A percentile compares a stretch with the other conserved stretches of the same genome.
phyloP scores from a whole-genome alignment of 2,797 vertebrate genomes.

The Crotalus adamanteus region DNA sequence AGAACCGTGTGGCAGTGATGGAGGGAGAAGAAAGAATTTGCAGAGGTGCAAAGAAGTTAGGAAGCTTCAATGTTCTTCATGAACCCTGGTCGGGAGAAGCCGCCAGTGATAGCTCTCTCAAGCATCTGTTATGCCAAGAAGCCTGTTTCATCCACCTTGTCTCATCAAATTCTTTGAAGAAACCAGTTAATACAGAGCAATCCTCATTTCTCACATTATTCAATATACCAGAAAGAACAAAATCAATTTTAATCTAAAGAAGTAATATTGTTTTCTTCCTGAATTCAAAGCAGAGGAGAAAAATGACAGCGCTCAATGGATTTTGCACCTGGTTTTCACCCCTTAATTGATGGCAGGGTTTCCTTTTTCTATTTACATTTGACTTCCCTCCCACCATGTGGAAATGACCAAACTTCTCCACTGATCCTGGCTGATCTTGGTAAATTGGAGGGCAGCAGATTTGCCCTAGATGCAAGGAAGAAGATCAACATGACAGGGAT shows the following conservation, averaged over 20 bases:
- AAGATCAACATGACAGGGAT: background rate
- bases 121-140: background rate
- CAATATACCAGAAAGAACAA: background rate
- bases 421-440: background rate
- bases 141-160: background rate
- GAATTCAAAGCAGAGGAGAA: background rate
- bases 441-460: background rate
- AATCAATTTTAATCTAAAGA: background rate
- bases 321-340: background rate
- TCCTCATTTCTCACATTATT: background rate
- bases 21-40: constrained; percentile 27
- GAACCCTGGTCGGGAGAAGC: background rate
- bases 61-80: background rate
- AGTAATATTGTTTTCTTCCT: background rate
- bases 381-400: background rate
- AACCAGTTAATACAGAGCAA: background rate
- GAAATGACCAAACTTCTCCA: background rate
- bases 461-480: background rate
- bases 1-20: background rate
- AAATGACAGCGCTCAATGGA: background rate
- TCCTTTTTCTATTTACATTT: background rate
- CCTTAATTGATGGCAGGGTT: background rate
- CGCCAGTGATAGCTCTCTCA: background rate
- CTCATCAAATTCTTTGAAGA: background rate
- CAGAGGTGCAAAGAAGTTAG: background rate